Percentiles rank a stretch among this genome's conserved stretches.
Evolutionary conservation across 2,797 vertebrate genomes (phyloP).

Genomic region (Rhinophrynus dorsalis): DNA sequence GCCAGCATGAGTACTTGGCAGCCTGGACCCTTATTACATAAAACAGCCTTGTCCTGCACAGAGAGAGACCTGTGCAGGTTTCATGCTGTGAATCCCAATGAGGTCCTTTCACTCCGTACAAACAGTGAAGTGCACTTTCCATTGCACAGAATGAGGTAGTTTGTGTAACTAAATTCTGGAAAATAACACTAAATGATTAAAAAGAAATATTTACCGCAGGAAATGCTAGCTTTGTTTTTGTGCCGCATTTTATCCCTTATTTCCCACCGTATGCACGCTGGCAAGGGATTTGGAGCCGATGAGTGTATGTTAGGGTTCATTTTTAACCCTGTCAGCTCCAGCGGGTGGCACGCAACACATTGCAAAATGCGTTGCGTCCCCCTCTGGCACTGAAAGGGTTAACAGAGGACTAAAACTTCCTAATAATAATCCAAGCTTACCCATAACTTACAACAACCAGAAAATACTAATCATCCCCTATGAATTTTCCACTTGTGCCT

Average conservation of each 20-base stretch:
- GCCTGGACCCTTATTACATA: constrained; percentile 8
- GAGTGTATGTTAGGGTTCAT: too few species aligned
- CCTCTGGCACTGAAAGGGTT: too few species aligned
- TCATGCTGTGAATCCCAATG: constrained; percentile 28
- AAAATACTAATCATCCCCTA: too few species aligned
- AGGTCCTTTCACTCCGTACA: neutral
- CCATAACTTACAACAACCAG: too few species aligned
- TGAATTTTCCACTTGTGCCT: too few species aligned
- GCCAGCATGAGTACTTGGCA: constrained; percentile 44
- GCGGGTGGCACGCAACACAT: too few species aligned
- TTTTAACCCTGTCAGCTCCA: too few species aligned
- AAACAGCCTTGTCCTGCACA: constrained; percentile 44
- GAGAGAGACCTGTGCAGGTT: constrained; percentile 33
- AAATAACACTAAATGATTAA: constrained; percentile 24
- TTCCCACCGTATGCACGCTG: constrained; percentile 10
- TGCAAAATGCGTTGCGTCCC: too few species aligned
- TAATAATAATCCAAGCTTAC: too few species aligned
- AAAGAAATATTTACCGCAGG: constrained; percentile 7
- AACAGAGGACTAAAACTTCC: too few species aligned
- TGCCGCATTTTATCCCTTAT: constrained; percentile 10
- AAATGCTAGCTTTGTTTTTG: constrained; percentile 27
- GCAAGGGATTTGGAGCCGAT: too few species aligned
- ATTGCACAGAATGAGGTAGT: neutral
- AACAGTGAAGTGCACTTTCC: constrained; percentile 33
- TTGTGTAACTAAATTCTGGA: constrained; percentile 2